Evolutionary conservation across 2,888 invertebrate species (phyloP), one percentile per base, ranked within the genome.

Genomic region (Neocrepidodera transversa): DNA sequence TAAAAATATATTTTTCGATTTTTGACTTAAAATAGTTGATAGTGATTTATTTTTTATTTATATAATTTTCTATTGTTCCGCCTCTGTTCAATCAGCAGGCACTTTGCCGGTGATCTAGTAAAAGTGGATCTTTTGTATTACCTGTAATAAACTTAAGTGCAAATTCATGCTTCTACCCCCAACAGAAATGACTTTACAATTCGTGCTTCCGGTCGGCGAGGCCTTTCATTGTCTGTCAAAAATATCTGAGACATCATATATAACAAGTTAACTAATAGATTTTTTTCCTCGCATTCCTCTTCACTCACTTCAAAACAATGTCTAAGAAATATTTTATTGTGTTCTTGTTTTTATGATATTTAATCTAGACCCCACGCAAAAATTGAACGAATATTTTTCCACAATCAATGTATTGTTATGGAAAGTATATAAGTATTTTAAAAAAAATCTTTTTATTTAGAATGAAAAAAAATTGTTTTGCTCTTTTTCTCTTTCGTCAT

Each of bases 81-180:
- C 28, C 50, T 14, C 18, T 50, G 50, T 13, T 13, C 16, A 50
- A 50, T 50, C 38, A 28, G 14, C 38, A 26, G 26, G 40, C 38
- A 50, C 50, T 50, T 50, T 28, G 28, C 38, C 50, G 28, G 38
- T 50, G 50, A 50, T 50, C 50, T 50, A 50, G 50, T 50, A 50
- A 50, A n/a, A 50, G 50, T 50, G 38, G 50, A 38, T 50, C 50
- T 50, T 50, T 50, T 50, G 50, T 50, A 50, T 60, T 51, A 60
- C 60, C 60, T 70, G 74, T 72, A 77, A 78, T 77, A 77, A 76
- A 77, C 62, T 76, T 78, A 77, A 78, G 78, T 78, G 78, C 78
- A 78, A 77, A 78, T 75, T 77, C 78, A 76, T 78, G 78, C 77
- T 77, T 69, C 60, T 62, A 64, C 68, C 71, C n/a, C 61, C 64